Percentiles rank a stretch among this genome's conserved stretches.
Conservation (phyloP, 2,797 vertebrate genomes). For the Myotis findleyi region DNA sequence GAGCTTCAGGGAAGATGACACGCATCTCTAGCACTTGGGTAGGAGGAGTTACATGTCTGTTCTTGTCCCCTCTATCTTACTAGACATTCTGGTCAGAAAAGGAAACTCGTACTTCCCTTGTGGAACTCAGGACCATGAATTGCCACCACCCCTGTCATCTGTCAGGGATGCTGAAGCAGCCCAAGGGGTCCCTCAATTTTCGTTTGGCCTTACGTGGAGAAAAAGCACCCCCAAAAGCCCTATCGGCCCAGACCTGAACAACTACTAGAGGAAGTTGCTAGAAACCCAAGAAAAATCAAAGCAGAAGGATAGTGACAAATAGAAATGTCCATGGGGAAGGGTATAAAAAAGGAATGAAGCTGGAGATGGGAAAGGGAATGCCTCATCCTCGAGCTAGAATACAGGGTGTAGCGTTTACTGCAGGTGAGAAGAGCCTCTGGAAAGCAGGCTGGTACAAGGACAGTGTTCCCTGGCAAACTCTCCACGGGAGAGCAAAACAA, state of each 20-base stretch:
- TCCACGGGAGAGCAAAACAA: slow-evolving; percentile 34
- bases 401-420: slow-evolving; percentile 20
- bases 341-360: not conserved
- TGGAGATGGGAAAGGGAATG: slow-evolving; percentile 34
- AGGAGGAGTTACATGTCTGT: not conserved
- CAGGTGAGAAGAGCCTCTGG: slow-evolving; percentile 65
- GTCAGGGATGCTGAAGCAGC: not conserved
- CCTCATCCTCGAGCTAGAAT: slow-evolving; percentile 36
- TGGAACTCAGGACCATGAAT: rapidly evolving
- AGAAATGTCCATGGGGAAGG: slow-evolving; percentile 27
- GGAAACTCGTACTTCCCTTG: not conserved
- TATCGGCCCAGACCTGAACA: slow-evolving; percentile 35
- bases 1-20: rapidly evolving
- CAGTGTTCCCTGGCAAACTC: slow-evolving; percentile 70
- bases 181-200: not conserved
- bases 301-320: not conserved
- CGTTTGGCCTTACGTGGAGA: not conserved
- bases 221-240: not conserved
- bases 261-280: slow-evolving; percentile 41
- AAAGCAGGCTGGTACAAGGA: slow-evolving; percentile 76
- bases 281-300: slow-evolving; percentile 64
- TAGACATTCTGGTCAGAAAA: not conserved
- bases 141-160: not conserved
- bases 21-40: too few species aligned
- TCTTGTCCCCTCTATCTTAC: not conserved